phyloP scores from a whole-genome alignment of 1,140 invertebrate species.

The Hyles vespertilio region DNA sequence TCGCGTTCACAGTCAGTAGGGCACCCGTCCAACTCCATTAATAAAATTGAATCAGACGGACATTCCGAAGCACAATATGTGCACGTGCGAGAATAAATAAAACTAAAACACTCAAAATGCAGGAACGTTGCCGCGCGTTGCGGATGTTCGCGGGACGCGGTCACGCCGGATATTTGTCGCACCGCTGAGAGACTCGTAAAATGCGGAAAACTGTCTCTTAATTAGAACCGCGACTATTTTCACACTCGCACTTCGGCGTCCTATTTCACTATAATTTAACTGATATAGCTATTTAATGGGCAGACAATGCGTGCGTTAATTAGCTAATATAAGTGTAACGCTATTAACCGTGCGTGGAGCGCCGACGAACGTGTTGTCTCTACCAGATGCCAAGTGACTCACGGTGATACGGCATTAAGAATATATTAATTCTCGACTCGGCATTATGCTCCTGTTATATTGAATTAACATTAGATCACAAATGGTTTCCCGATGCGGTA shows the following conservation, averaged over 20 bases:
- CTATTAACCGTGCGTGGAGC: too few relatives aligned
- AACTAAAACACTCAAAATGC: slow-evolving; percentile 15
- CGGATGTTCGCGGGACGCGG: slow-evolving; percentile 6
- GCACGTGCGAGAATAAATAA: slow-evolving; percentile 65
- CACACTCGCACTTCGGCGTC: slow-evolving; percentile 8
- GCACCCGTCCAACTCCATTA: slow-evolving; percentile 73
- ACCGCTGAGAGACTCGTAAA: slow-evolving; percentile 24
- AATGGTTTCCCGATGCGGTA: too few relatives aligned
- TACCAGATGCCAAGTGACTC: too few relatives aligned
- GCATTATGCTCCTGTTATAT: too few relatives aligned
- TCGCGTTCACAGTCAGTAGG: slow-evolving; percentile 67
- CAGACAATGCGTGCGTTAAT: too few relatives aligned
- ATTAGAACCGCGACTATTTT: slow-evolving; percentile 26
- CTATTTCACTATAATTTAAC: slow-evolving; percentile 11
- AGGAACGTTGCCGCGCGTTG: slow-evolving; percentile 4
- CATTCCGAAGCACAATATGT: slow-evolving; percentile 66
- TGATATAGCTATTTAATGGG: too few relatives aligned
- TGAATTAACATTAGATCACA: too few relatives aligned
- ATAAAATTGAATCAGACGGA: slow-evolving; percentile 74
- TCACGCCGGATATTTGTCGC: slow-evolving; percentile 2
- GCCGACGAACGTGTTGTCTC: too few relatives aligned
- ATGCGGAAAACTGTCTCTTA: slow-evolving; percentile 24
- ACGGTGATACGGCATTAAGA: too few relatives aligned
- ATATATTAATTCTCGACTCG: too few relatives aligned
- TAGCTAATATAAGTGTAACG: too few relatives aligned